Conservation (phyloP, 1,140 invertebrate genomes). For the Tetramorium parvispinum region DNA sequence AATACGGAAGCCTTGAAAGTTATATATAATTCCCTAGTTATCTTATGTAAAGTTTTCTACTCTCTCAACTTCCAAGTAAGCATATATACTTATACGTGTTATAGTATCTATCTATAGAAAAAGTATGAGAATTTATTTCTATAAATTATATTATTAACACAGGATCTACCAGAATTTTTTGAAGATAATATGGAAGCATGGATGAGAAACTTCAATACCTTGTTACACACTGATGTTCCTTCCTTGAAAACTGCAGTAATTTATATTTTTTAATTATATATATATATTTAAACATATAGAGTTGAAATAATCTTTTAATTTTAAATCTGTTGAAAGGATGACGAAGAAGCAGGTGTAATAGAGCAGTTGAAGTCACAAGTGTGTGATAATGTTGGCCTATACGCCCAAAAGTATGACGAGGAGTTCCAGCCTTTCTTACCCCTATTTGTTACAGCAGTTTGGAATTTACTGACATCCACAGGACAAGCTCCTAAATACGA, state of each 20-base stretch:
- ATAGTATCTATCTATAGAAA: conserved; percentile 4
- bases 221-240: conserved; percentile 93
- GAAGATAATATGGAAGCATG: conserved; percentile 98
- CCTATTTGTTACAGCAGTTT: conserved; percentile 96
- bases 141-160: conserved; percentile 36
- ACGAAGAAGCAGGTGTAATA: conserved; percentile 95
- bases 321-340: conserved; percentile 87
- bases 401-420: conserved; percentile 99
- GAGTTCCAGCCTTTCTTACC: conserved; percentile 96
- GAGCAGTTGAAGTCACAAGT: conserved; percentile 97
- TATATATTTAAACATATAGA: conserved; percentile 8
- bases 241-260: conserved; percentile 89
- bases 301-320: conserved; percentile 28
- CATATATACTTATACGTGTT: conserved; percentile 4
- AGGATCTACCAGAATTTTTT: conserved; percentile 99
- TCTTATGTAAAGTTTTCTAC: conserved; percentile 98
- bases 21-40: conserved; percentile 95
- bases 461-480: conserved; percentile 95
- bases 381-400: conserved; percentile 97
- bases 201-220: conserved; percentile 95
- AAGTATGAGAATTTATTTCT: conserved; percentile 14
- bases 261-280: conserved; percentile 34
- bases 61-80: conserved; percentile 96
- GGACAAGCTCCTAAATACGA: conserved; percentile 96
- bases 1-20: conserved; percentile 94